Conservation (phyloP, 1,140 invertebrate species). For the Drosophila yakuba region DNA sequence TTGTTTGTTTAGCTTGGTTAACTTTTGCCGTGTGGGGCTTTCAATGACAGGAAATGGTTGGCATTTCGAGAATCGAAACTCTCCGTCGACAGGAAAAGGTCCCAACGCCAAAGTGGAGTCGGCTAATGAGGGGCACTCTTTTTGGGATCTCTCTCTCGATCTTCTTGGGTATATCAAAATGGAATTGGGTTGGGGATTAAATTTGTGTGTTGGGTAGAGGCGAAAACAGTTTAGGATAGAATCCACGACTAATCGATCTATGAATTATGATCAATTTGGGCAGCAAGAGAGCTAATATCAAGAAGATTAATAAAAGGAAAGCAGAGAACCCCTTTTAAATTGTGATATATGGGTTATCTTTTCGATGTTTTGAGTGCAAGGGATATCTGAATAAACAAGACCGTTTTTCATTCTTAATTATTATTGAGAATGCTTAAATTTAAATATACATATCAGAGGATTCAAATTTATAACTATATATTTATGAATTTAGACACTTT, state of each 20-base stretch:
- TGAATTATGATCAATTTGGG: constrained; percentile 21
- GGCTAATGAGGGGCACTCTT: constrained; percentile 40
- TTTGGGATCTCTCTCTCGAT: constrained; percentile 17
- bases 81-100: constrained; percentile 61
- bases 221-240: constrained; percentile 12
- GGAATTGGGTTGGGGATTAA: neutral
- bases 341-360: constrained; percentile 7
- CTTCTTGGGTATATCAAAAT: neutral
- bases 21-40: constrained; percentile 52
- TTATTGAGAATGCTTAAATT: neutral
- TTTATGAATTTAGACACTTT: neutral
- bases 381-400: too few species aligned
- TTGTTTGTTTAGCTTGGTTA: constrained; percentile 55
- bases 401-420: neutral
- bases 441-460: neutral
- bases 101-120: constrained; percentile 21
- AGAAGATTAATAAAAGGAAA: constrained; percentile 2
- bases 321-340: neutral
- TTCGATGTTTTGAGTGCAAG: neutral
- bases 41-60: constrained; percentile 74
- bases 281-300: constrained; percentile 1
- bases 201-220: neutral
- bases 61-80: constrained; percentile 64
- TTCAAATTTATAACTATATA: neutral
- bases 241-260: constrained; percentile 20